Conservation (phyloP, 2,888 invertebrate species). For the Ligdia adustata region DNA sequence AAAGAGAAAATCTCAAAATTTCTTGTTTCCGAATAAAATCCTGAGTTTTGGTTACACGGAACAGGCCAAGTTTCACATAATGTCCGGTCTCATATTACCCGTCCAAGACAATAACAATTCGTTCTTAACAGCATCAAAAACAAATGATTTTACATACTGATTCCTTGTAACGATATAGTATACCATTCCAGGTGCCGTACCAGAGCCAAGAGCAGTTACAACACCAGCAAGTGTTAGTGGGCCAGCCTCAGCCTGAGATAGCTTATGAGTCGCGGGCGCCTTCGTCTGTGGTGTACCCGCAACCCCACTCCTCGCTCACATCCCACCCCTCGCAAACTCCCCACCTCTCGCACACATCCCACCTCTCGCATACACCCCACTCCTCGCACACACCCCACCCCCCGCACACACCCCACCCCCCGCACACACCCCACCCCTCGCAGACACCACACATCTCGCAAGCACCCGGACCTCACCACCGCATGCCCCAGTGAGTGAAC, state of each 20-base stretch:
- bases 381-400: conserved; percentile 24
- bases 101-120: too few species aligned
- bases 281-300: conserved; percentile 22
- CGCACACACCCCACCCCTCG: conserved; percentile 33
- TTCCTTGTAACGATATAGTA: too few species aligned
- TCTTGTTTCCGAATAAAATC: too few species aligned
- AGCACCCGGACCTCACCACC: conserved; percentile 37
- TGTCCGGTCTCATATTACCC: too few species aligned
- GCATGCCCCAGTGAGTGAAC: conserved; percentile 50
- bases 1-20: too few species aligned
- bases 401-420: conserved; percentile 29
- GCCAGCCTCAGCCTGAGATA: conserved; percentile 48
- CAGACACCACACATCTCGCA: conserved; percentile 25
- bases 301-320: conserved; percentile 32
- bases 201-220: conserved; percentile 50
- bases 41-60: too few species aligned
- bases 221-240: conserved; percentile 43
- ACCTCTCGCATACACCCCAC: conserved; percentile 38
- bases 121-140: too few species aligned
- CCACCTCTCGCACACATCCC: conserved; percentile 33
- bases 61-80: too few species aligned
- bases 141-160: too few species aligned
- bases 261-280: conserved; percentile 43
- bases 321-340: conserved; percentile 32
- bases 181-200: conserved; percentile 53